Base-by-base conservation (phyloP, 1,140 invertebrate species). In the Gonatopus flavifemur region DNA sequence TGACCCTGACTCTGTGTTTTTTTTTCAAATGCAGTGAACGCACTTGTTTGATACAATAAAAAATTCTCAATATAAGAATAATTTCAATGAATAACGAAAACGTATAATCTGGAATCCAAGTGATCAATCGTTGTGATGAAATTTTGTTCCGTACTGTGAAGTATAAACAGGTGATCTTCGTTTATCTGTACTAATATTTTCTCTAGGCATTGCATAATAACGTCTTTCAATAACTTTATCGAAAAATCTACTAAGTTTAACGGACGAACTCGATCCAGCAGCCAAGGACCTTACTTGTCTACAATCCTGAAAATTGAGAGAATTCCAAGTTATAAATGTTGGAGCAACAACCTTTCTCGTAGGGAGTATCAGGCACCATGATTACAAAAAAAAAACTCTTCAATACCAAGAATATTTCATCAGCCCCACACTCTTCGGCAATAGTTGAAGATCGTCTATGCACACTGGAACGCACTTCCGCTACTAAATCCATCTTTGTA, bases 181-280 rank as follows among this genome's bases (percentile, higher is more conserved):
- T 52, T 81, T 81, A 45, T 83, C 80, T 13, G 78, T 79, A 49
- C 80, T 81, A 4, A 77, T 66, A 21, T 59, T 63, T 39, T 80
- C 80, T 25, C 80, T 76, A 4, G 77, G 52, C 5, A 13, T 52
- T 1, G 59, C 77, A 55, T 87, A 83, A 61, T 85, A 86, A 39
- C 85, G 80, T 52, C 85, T 81, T 71, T 91, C 88, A 52, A 91
- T 90, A 6, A 93, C 94, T 82, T 93, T 93, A 76, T 98, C 95
- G 76, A 96, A 96, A 81, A 97, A 98, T 69, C 92, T 83, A 12
- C 88, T 89, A 16, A 97, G 71, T 79, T 96, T 96, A 0, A 96
- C 93, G 32, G 93, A 86, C 69, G 93, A 93, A 52, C 90, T 92
- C 1, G 90, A 91, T 3, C 93, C 94, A 12, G 94, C 90, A n/a